Percentiles rank a stretch among this genome's conserved stretches.
Conservation (phyloP, 2,113 vertebrate genomes). For the Takifugu flavidus region DNA sequence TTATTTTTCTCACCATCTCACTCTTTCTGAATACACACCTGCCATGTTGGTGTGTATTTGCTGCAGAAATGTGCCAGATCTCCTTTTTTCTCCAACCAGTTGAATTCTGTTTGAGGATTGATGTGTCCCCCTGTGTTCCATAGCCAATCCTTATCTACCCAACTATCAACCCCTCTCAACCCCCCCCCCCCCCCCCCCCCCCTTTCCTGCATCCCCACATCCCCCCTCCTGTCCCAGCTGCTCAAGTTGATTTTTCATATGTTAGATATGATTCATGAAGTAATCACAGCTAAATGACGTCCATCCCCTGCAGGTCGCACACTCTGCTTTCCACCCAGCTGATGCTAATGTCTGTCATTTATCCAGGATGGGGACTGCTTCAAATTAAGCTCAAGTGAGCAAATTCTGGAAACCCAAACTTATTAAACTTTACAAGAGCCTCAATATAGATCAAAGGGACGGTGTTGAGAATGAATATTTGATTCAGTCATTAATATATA, state of each 20-base stretch:
- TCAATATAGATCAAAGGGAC: not conserved
- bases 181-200: not conserved
- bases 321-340: not conserved
- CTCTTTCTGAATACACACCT: slow-evolving; percentile 20
- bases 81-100: no score
- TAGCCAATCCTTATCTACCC: no score
- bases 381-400: not conserved
- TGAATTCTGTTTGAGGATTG: no score
- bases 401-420: not conserved
- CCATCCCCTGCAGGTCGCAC: not conserved
- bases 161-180: no score
- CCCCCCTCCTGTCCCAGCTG: not conserved
- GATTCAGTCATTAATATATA: not conserved
- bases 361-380: not conserved
- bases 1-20: slow-evolving; percentile 19
- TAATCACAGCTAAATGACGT: slow-evolving; percentile 20
- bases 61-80: not conserved
- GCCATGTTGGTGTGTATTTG: not conserved
- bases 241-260: slow-evolving; percentile 27
- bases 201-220: no score
- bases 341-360: slow-evolving; percentile 10
- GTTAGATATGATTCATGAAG: slow-evolving; percentile 25
- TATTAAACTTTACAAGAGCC: slow-evolving; percentile 2
- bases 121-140: no score
- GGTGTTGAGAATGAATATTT: not conserved